These are phyloP conservation scores for Macrosiphum euphorbiae DNA, from an alignment of 2,888 invertebrate species.

Conservation along the genomic window DNA sequence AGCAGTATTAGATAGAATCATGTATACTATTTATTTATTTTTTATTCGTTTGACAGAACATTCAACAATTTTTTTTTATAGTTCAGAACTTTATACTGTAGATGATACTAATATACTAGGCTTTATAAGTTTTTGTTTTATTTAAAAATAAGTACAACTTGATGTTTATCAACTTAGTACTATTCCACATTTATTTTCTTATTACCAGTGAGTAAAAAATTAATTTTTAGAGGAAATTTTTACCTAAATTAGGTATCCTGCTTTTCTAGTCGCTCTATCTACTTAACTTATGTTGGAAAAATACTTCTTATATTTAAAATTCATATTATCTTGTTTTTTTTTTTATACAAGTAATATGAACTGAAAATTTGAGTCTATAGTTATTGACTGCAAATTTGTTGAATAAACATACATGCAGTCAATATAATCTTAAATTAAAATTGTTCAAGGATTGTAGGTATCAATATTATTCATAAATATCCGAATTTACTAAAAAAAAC, in stretches of 20 bases:
- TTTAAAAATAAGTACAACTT: constrained; percentile 23
- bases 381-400: neutral
- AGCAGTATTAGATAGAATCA: constrained; percentile 55
- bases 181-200: constrained; percentile 29
- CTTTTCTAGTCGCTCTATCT: constrained; percentile 55
- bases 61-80: neutral
- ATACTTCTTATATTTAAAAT: neutral
- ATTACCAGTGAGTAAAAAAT: constrained; percentile 7
- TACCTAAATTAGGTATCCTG: constrained; percentile 15
- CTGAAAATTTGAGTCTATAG: neutral
- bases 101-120: neutral
- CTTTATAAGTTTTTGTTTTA: constrained; percentile 25
- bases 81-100: neutral
- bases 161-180: neutral
- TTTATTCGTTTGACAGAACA: constrained; percentile 24
- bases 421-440: neutral
- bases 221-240: neutral
- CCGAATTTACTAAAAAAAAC: neutral
- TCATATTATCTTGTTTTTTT: neutral
- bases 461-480: neutral
- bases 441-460: neutral
- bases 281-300: constrained; percentile 42
- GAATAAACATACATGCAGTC: neutral
- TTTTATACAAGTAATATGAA: neutral
- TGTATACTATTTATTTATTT: constrained; percentile 59